Percentiles rank a stretch among this genome's conserved stretches.
These are phyloP conservation scores for Drosophila eugracilis DNA, from an alignment of 1,140 invertebrate genomes.

Conservation along the genomic window DNA sequence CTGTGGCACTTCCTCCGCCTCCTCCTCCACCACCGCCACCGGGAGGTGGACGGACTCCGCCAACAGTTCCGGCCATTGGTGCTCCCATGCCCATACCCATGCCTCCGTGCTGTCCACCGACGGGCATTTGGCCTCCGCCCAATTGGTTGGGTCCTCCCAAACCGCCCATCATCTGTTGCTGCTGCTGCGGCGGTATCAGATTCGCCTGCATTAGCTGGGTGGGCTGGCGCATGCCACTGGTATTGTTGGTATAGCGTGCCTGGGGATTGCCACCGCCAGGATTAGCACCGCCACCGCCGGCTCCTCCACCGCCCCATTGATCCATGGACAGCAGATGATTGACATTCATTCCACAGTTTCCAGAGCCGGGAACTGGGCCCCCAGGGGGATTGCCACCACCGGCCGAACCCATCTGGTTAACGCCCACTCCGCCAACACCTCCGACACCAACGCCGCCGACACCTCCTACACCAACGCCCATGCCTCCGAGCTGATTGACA, in stretches of 20 bases:
- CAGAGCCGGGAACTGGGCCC: slow-evolving; percentile 45
- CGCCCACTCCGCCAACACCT: slow-evolving; percentile 41
- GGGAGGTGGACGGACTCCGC: slow-evolving; percentile 67
- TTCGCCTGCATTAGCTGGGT: slow-evolving; percentile 79
- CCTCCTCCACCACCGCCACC: slow-evolving; percentile 85
- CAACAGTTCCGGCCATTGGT: slow-evolving; percentile 48
- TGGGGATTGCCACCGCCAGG: slow-evolving; percentile 41
- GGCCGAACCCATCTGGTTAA: slow-evolving; percentile 22
- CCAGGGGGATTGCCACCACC: slow-evolving; percentile 51
- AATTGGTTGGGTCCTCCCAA: slow-evolving; percentile 68
- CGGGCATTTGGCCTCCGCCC: slow-evolving; percentile 75
- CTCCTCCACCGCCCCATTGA: slow-evolving; percentile 86
- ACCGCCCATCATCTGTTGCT: slow-evolving; percentile 76
- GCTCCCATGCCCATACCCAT: slow-evolving; percentile 70
- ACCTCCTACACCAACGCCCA: slow-evolving; percentile 57
- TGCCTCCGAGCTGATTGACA: slow-evolving; percentile 62
- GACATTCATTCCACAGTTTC: slow-evolving; percentile 60
- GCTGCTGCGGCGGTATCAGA: slow-evolving; percentile 84
- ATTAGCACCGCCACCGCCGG: slow-evolving; percentile 30
- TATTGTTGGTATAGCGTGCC: slow-evolving; percentile 62
- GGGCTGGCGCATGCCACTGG: slow-evolving; percentile 85
- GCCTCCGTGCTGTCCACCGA: slow-evolving; percentile 60
- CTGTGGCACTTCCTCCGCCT: slow-evolving; percentile 76
- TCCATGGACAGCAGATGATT: slow-evolving; percentile 88
- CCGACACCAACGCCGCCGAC: slow-evolving; percentile 38